Conservation (phyloP, 2,888 invertebrate genomes). For the Eulithis testata region DNA sequence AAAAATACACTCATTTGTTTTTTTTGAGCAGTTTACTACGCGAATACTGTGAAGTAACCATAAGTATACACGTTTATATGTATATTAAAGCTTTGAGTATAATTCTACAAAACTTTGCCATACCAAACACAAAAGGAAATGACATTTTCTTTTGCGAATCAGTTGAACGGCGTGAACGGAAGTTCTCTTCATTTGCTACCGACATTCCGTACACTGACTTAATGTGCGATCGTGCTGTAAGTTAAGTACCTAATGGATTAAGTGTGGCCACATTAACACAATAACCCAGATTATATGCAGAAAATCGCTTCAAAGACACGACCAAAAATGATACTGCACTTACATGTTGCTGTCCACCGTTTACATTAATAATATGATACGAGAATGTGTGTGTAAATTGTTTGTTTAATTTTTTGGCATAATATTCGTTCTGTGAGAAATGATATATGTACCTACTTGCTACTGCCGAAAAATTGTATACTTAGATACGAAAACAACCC, state of each 20-base stretch:
- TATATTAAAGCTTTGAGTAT: no score
- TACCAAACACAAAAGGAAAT: slow-evolving; percentile 24
- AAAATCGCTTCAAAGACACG: slow-evolving; percentile 57
- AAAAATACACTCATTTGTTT: neutral
- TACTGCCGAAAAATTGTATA: no score
- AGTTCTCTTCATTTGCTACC: slow-evolving; percentile 40
- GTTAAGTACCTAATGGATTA: slow-evolving; percentile 57
- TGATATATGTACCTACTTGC: no score
- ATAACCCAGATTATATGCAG: slow-evolving; percentile 69
- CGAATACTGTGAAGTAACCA: no score
- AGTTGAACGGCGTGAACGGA: slow-evolving; percentile 26
- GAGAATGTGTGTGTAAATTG: neutral
- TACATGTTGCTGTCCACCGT: neutral
- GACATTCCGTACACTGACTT: slow-evolving; percentile 47
- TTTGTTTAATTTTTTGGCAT: neutral
- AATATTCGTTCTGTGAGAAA: no score
- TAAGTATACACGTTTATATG: no score
- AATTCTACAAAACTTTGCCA: no score
- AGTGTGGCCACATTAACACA: slow-evolving; percentile 54
- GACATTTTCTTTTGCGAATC: slow-evolving; percentile 27
- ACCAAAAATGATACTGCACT: slow-evolving; percentile 50
- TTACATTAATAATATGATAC: no score
- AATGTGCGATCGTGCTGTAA: slow-evolving; percentile 50
- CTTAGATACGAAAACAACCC: no score
- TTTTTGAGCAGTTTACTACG: neutral